phyloP scores from a whole-genome alignment of 1,140 invertebrate genomes.

The Heliconius melpomene region DNA sequence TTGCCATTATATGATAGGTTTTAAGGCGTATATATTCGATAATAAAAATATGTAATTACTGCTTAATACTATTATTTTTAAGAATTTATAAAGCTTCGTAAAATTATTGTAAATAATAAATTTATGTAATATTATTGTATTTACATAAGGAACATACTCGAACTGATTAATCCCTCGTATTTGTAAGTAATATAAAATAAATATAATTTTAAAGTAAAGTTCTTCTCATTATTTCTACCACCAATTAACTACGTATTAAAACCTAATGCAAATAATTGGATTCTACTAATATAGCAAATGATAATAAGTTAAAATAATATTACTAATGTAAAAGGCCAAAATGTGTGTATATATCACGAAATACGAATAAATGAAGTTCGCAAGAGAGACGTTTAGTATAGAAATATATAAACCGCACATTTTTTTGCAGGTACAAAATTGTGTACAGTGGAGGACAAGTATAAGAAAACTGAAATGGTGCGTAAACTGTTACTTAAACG shows the following conservation, averaged over 20 bases:
- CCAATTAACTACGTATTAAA: background rate
- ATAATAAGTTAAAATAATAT: background rate
- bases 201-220: background rate
- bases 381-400: constrained; percentile 8
- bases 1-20: background rate
- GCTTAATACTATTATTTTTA: background rate
- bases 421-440: constrained; percentile 75
- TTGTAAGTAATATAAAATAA: background rate
- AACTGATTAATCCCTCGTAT: background rate
- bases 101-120: background rate
- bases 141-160: background rate
- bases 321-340: background rate
- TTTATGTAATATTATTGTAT: background rate
- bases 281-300: background rate
- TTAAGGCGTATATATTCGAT: background rate
- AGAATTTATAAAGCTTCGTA: background rate
- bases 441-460: constrained; percentile 62
- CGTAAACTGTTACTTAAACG: constrained; percentile 64
- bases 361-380: background rate
- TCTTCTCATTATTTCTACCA: background rate
- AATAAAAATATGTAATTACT: background rate
- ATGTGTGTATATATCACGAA: background rate
- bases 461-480: constrained; percentile 67
- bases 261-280: background rate
- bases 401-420: constrained; percentile 31